A percentile compares a stretch with the other conserved stretches of the same genome.
Conservation (phyloP, 1,140 invertebrate genomes). For the Drosophila pseudoananassae region DNA sequence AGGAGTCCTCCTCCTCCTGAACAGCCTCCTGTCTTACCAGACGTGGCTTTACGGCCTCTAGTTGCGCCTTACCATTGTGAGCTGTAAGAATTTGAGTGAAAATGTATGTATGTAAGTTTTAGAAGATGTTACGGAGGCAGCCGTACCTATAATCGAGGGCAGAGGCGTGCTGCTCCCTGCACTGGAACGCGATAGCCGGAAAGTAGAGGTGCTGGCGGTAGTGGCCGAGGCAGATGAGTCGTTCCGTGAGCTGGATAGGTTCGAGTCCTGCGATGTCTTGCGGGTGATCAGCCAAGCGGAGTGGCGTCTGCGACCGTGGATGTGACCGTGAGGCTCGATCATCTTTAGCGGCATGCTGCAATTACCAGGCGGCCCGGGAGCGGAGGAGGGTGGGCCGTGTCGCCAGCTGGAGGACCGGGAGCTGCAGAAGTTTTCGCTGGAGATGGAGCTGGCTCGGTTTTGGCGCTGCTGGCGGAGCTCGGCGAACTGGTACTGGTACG, state of each 20-base stretch:
- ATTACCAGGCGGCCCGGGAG: conserved; percentile 77
- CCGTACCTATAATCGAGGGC: conserved; percentile 75
- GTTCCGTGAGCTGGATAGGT: conserved; percentile 93
- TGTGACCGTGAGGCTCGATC: conserved; percentile 86
- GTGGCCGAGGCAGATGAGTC: conserved; percentile 93
- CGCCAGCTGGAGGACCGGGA: conserved; percentile 93
- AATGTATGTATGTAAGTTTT: too few relatives aligned
- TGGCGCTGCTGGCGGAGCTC: conserved; percentile 90
- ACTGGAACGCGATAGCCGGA: conserved; percentile 92
- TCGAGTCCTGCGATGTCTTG: conserved; percentile 95
- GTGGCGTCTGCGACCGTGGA: conserved; percentile 87
- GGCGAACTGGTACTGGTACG: conserved; percentile 92
- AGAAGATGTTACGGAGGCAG: too few relatives aligned
- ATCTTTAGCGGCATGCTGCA: conserved; percentile 90
- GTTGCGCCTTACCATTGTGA: conserved; percentile 69
- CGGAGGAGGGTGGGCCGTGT: conserved; percentile 87
- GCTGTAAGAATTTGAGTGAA: conserved; percentile 36
- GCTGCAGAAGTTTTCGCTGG: conserved; percentile 95
- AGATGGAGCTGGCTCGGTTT: conserved; percentile 91
- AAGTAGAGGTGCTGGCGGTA: conserved; percentile 93
- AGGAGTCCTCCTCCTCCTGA: conserved; percentile 88
- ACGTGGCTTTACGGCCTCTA: conserved; percentile 85
- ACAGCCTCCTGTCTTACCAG: conserved; percentile 91
- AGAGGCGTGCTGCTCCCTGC: conserved; percentile 85
- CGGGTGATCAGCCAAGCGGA: conserved; percentile 94